Conservation (phyloP, 2,888 invertebrate species). For the Neoascia interrupta region DNA sequence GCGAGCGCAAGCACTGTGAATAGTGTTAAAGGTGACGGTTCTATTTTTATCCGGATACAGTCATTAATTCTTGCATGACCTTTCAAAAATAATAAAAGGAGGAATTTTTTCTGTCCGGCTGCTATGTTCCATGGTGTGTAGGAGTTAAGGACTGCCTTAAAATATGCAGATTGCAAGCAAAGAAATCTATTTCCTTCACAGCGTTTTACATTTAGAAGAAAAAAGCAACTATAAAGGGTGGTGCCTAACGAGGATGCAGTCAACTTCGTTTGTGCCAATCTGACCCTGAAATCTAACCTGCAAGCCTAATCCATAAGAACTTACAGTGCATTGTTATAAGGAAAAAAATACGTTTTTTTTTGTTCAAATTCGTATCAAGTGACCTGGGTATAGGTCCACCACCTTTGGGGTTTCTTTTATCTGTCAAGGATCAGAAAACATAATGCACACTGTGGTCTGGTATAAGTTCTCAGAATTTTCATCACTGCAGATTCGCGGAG, state of each 20-base stretch:
- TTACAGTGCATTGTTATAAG: too few species aligned
- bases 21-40: constrained; percentile 52
- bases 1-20: neutral
- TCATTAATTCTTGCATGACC: constrained; percentile 67
- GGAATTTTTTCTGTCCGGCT: constrained; percentile 16
- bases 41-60: constrained; percentile 61
- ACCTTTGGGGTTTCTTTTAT: constrained; percentile 40
- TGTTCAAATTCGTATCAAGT: constrained; percentile 43
- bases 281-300: constrained; percentile 55
- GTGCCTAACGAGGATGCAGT: constrained; percentile 24
- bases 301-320: constrained; percentile 54
- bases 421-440: constrained; percentile 41
- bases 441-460: constrained; percentile 21
- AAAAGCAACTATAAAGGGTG: constrained; percentile 5
- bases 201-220: too few species aligned
- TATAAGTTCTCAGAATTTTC: constrained; percentile 45
- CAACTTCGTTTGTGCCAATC: constrained; percentile 41
- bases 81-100: constrained; percentile 27
- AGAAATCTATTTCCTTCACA: constrained; percentile 32
- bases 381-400: constrained; percentile 51
- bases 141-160: constrained; percentile 29
- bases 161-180: constrained; percentile 36
- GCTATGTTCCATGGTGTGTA: neutral
- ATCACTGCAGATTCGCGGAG: neutral
- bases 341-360: constrained; percentile 9